Conservation (phyloP, 1,140 invertebrate species). For the Pseudomyrmex dendroicus region DNA sequence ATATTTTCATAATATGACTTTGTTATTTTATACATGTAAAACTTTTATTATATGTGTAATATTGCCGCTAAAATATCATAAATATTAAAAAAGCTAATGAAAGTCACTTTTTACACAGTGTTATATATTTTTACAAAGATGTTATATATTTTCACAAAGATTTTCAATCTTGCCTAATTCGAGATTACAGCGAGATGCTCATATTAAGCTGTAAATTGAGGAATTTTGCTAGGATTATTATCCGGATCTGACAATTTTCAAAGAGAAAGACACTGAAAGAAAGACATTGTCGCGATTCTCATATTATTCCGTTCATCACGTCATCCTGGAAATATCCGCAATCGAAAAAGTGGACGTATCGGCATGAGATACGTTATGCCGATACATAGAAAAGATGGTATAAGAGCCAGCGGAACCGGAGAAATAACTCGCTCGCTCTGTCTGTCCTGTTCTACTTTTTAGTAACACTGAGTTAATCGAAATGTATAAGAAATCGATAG, state of each 20-base stretch:
- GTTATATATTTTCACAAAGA: neutral
- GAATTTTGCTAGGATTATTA: constrained; percentile 52
- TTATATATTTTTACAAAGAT: neutral
- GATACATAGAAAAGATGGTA: neutral
- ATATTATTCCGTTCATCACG: constrained; percentile 45
- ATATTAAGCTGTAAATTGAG: constrained; percentile 26
- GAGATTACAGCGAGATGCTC: neutral
- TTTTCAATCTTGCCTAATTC: neutral
- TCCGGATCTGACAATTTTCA: constrained; percentile 14
- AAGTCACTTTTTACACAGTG: too few species aligned
- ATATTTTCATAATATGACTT: neutral
- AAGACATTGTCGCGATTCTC: constrained; percentile 31
- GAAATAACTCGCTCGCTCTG: constrained; percentile 1
- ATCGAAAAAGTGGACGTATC: neutral
- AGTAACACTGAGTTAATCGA: neutral
- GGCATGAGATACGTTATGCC: neutral
- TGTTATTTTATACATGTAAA: neutral
- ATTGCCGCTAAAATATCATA: neutral
- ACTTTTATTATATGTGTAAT: neutral
- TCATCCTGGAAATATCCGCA: neutral
- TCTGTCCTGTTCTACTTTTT: constrained; percentile 28
- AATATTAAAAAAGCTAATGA: too few species aligned
- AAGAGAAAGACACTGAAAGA: constrained; percentile 21
- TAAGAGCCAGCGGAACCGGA: constrained; percentile 21
- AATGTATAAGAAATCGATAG: too few species aligned